Base-by-base conservation (phyloP, 53 echinoderm and acorn worm species). In the Echinometra lucunter region DNA sequence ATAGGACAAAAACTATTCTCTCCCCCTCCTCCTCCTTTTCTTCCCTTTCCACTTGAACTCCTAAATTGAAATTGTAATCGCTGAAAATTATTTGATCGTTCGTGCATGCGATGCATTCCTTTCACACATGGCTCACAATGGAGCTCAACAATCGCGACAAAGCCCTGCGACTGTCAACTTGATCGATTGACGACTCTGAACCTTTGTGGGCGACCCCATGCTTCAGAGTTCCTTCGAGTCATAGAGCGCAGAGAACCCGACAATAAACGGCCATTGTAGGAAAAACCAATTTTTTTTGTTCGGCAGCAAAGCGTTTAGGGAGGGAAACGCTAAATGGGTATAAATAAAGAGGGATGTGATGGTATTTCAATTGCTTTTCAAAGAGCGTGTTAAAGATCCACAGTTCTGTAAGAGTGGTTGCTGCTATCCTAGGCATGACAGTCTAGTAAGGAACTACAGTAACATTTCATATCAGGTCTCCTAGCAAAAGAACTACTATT, bases 61-160 rank as follows among this genome's bases (percentile, higher is more conserved):
- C 18, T 56, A 93, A 93, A 93, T 93, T 74, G 93, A 93, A 93
- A 93, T 93, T 93, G 93, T 93, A 56, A 78, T 93, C 74, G 93
- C 93, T 91, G 78, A 92, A 78, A 83, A 94, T 83, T 94, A 94
- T 83, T 94, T 94, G 94, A 94, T 94, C 94, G 85, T 60, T 66
- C 60, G 85, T 94, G 94, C 94, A 63, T 94, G 85, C 38, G 63
- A 27, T 44, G 94, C 57, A 94, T 94, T 94, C 94, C 60, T 94
- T 94, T 94, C 83, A 94, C 83, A 44, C 94, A 38, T 47, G 60
- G 44, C 60, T 11, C 15, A 94, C 85, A 94, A 94, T 57, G 45
- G 35, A 19, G 56, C 38, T 63, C 93, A 23, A 92, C 93, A 92
- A 92, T 92, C 93, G 37, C 75, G 45, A 83, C 94, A 60, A 94